Conservation (phyloP, 1,140 invertebrate genomes). For the Oreohelix idahoensis region DNA sequence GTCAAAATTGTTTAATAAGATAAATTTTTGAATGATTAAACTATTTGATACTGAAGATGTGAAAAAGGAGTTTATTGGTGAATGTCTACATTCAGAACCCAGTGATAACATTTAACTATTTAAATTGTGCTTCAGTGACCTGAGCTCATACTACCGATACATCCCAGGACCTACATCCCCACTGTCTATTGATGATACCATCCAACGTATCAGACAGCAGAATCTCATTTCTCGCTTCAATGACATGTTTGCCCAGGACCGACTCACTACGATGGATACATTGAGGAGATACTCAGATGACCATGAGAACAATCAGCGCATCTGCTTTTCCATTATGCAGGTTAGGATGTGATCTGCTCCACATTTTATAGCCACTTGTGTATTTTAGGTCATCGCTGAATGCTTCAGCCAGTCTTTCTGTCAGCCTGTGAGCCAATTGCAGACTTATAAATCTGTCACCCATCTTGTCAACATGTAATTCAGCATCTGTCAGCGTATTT, state of each 20-base stretch:
- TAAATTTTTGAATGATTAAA: no score
- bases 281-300: slow-evolving; percentile 69
- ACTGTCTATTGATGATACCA: slow-evolving; percentile 66
- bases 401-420: background rate
- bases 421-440: no score
- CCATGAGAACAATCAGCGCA: slow-evolving; percentile 71
- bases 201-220: slow-evolving; percentile 68
- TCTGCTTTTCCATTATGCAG: slow-evolving; percentile 68
- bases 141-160: slow-evolving; percentile 56
- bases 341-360: slow-evolving; percentile 45
- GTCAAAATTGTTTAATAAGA: no score
- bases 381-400: no score
- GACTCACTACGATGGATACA: slow-evolving; percentile 71
- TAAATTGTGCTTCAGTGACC: slow-evolving; percentile 47
- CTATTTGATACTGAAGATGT: no score
- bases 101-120: background rate
- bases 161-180: slow-evolving; percentile 62
- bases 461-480: no score
- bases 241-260: slow-evolving; percentile 70
- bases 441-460: no score
- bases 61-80: no score
- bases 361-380: background rate
- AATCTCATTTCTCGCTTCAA: slow-evolving; percentile 68
- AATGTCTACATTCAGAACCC: no score
- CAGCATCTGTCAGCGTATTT: no score